Base-by-base conservation (phyloP, 2,113 vertebrate species). In the Synchiropus splendidus region DNA sequence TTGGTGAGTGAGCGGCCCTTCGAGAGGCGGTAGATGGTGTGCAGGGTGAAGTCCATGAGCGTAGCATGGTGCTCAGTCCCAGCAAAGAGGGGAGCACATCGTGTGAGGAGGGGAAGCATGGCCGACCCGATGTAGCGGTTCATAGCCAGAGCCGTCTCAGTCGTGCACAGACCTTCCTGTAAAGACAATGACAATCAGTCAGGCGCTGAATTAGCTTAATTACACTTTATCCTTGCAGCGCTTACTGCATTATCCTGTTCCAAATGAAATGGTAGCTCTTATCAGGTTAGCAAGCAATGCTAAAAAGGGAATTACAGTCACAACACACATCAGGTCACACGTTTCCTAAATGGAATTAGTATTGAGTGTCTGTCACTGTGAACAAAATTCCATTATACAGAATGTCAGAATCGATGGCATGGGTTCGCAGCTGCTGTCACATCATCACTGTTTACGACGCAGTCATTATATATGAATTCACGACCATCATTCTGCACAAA, bases 1-100 rank as follows among this genome's bases (percentile, higher is more conserved):
- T 99, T 99, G 33, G 93, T 99, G 70, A 99, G 92, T 1, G 92
- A 92, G 0, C 91, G 91, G 16, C 95, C 93, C 54, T 97, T 99
- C 71, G 92, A 98, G 11, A 99, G 85, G 44, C 93, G 86, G 45
- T 99, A 99, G 66, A 99, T 89, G 39, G 93, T 95, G 76, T 98
- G 92, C 18, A 99, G 89, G 1, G 78, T 93, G 50, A 92, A 94
- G 81, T 99, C 94, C 18, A 98, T 86, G 36, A 97, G 81, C 45
- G 89, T 80, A 16, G 89, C 89, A 0, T 86, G 85, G 77, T 97
- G 95, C 45, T 99, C 95, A 1, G 94, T 92, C 64, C 91, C 89
- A 0, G 88, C 89, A 52, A 98, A 96, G 44, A 94, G 92, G 11
- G 93, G 90, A 30, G 95, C 90, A 2, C 93, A 98, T 66, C 93